A percentile compares a stretch with the other conserved stretches of the same genome.
Evolutionary conservation across 2,888 invertebrate species (phyloP).

Genomic region (Quadroppia sp.): DNA sequence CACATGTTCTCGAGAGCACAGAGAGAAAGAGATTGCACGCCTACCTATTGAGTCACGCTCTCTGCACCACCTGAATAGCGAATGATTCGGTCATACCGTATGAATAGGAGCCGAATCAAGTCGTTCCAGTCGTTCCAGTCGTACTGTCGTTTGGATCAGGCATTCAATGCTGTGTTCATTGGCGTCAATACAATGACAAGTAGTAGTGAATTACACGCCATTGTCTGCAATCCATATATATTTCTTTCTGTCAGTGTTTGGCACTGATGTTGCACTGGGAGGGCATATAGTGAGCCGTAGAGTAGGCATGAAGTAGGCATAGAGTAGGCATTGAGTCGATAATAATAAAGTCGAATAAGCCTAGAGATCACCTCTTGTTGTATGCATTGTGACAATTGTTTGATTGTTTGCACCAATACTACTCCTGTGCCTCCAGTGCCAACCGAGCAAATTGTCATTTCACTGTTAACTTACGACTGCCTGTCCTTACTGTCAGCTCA

Average conservation of each 20-base stretch:
- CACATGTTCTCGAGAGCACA: background rate
- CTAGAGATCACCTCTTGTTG: slow-evolving; percentile 14
- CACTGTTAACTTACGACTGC: background rate
- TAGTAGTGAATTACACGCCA: slow-evolving; percentile 23
- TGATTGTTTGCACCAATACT: background rate
- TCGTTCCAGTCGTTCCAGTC: slow-evolving; percentile 19
- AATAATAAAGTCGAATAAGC: background rate
- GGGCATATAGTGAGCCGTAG: background rate
- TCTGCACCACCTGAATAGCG: slow-evolving; percentile 21
- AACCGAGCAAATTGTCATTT: background rate
- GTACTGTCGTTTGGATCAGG: background rate
- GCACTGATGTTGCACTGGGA: slow-evolving; percentile 1
- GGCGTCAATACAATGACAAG: slow-evolving; percentile 5
- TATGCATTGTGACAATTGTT: background rate
- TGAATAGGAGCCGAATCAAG: slow-evolving; percentile 25
- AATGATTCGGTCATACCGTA: slow-evolving; percentile 3
- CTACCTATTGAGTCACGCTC: slow-evolving; percentile 27
- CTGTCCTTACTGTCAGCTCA: background rate
- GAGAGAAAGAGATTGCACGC: slow-evolving; percentile 4
- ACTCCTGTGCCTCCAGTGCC: background rate
- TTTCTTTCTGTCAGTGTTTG: background rate
- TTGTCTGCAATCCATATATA: slow-evolving; percentile 10
- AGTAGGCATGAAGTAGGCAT: background rate
- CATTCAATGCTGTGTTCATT: background rate
- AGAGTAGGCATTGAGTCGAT: slow-evolving; percentile 3